These are phyloP conservation scores for Palaemon carinicauda DNA, from an alignment of 1,140 invertebrate genomes.

Conservation along the genomic window DNA sequence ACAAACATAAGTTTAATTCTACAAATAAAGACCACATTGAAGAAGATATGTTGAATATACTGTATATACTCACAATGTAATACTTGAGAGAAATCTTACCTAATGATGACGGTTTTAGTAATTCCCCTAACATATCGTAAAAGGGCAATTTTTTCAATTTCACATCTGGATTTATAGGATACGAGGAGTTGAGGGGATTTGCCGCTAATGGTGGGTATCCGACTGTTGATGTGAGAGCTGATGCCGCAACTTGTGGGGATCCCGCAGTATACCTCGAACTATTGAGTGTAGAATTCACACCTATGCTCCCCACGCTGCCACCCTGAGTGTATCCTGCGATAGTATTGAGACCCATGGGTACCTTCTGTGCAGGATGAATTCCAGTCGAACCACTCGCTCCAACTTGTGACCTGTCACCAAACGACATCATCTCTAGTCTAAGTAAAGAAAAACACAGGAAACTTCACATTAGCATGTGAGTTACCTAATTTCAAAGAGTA, in stretches of 20 bases:
- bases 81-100: conserved; percentile 63
- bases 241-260: not conserved
- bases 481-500: not conserved
- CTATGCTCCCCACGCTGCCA: conserved; percentile 22
- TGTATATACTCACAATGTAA: not conserved
- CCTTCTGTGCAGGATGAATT: conserved; percentile 45
- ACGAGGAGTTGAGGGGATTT: conserved; percentile 55
- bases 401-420: conserved; percentile 57
- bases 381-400: conserved; percentile 32
- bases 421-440: conserved; percentile 59
- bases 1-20: too few species aligned
- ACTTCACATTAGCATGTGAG: conserved; percentile 49
- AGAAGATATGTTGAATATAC: too few species aligned
- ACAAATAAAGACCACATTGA: too few species aligned
- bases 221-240: conserved; percentile 14
- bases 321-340: conserved; percentile 42
- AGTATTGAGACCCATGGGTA: conserved; percentile 40
- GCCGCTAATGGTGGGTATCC: conserved; percentile 32
- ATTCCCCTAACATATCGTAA: conserved; percentile 86
- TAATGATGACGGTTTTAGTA: conserved; percentile 89
- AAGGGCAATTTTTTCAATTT: conserved; percentile 90
- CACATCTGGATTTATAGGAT: conserved; percentile 89
- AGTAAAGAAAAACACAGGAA: conserved; percentile 40
- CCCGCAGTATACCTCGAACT: conserved; percentile 22
- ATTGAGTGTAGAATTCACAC: conserved; percentile 33